These are phyloP conservation scores for Eulemur mongoz DNA, from an alignment of 2,797 vertebrate genomes.

Conservation along the genomic window DNA sequence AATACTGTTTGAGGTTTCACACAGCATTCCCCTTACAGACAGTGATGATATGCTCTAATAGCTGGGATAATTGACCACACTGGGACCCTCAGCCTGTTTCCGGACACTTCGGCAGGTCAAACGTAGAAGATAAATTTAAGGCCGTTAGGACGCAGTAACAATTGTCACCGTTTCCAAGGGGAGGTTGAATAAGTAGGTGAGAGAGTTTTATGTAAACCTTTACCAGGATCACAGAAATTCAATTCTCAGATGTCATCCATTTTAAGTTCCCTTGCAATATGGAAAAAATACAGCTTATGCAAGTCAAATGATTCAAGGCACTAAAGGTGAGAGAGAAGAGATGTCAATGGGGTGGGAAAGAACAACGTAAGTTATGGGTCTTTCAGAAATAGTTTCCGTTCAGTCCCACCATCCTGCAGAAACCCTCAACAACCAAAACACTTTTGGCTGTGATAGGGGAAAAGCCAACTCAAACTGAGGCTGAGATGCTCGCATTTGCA, in stretches of 20 bases:
- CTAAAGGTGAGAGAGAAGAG: neutral
- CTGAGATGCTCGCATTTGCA: neutral
- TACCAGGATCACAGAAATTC: conserved; percentile 1
- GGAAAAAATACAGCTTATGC: neutral
- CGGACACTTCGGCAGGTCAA: conserved; percentile 3
- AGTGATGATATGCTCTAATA: neutral
- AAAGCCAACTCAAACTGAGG: neutral
- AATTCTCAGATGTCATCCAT: neutral
- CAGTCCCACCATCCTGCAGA: neutral
- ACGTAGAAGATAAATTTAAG: neutral
- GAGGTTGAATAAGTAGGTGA: conserved; percentile 3
- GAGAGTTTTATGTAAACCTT: neutral
- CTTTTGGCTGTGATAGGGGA: neutral
- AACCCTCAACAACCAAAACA: neutral
- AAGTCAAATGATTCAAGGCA: neutral
- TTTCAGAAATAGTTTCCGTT: neutral
- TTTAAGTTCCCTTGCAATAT: neutral
- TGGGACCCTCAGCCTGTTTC: conserved; percentile 50
- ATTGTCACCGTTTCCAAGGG: conserved; percentile 6
- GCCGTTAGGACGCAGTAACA: neutral
- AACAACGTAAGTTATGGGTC: neutral
- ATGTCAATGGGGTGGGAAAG: neutral
- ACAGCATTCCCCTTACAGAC: neutral
- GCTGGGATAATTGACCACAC: conserved; percentile 52
- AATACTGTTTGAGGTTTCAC: neutral